Evolutionary conservation across 2,888 invertebrate genomes (phyloP).

Genomic region (Callinectes sapidus): DNA sequence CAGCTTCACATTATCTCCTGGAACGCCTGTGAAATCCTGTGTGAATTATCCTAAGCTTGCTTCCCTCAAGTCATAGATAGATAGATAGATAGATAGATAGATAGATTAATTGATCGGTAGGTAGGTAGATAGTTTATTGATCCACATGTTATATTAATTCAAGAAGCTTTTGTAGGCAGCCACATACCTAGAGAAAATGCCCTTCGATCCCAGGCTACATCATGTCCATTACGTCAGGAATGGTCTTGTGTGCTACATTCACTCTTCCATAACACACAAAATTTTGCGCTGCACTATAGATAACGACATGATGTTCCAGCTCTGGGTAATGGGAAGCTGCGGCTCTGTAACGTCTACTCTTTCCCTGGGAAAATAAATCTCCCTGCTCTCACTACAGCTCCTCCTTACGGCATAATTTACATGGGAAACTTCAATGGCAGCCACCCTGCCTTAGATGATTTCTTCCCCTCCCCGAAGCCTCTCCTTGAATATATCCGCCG

Average conservation of each 20-base stretch:
- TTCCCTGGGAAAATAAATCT: background rate
- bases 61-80: too few relatives aligned
- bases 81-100: too few relatives aligned
- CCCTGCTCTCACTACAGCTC: background rate
- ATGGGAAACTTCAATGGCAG: constrained; percentile 39
- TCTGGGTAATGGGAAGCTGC: background rate
- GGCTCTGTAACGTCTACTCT: constrained; percentile 40
- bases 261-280: constrained; percentile 33
- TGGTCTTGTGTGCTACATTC: constrained; percentile 34
- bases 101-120: too few relatives aligned
- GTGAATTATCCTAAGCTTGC: too few relatives aligned
- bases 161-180: too few relatives aligned
- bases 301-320: constrained; percentile 34
- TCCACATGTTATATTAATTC: constrained; percentile 16
- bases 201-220: background rate
- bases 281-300: too few relatives aligned
- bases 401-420: too few relatives aligned
- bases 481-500: constrained; percentile 30
- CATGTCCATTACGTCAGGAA: background rate
- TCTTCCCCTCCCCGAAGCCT: constrained; percentile 13
- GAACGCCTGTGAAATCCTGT: too few relatives aligned
- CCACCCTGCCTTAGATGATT: background rate
- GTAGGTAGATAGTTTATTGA: too few relatives aligned
- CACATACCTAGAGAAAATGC: constrained; percentile 30
- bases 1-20: too few relatives aligned